These are phyloP conservation scores for Hirtodrosophila trivittata DNA, from an alignment of 2,888 invertebrate genomes.

Conservation along the genomic window DNA sequence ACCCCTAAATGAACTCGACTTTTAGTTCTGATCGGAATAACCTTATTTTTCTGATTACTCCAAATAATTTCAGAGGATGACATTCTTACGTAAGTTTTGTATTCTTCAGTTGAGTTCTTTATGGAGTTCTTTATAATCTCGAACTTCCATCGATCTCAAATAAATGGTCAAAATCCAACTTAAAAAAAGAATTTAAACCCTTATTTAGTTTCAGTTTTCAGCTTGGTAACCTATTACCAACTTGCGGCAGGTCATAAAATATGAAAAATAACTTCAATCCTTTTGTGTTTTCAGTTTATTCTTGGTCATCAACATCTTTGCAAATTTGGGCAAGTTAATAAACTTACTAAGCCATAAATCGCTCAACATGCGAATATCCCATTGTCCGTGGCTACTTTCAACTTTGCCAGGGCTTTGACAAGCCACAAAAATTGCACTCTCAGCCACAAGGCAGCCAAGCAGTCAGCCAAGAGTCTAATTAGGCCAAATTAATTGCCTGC, in stretches of 20 bases:
- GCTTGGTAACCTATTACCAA: no score
- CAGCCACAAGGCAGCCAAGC: slow-evolving; percentile 43
- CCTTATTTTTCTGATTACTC: no score
- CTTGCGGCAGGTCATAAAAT: background rate
- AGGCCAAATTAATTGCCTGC: slow-evolving; percentile 77
- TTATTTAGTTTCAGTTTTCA: no score
- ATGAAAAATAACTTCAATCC: background rate
- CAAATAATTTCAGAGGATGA: no score
- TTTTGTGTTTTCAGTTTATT: slow-evolving; percentile 7
- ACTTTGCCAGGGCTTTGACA: slow-evolving; percentile 49
- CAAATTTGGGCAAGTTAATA: slow-evolving; percentile 46
- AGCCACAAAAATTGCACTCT: slow-evolving; percentile 71
- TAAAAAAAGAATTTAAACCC: no score
- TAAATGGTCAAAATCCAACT: no score
- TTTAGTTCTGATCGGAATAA: no score
- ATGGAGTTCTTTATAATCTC: no score
- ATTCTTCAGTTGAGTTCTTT: no score
- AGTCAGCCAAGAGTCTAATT: slow-evolving; percentile 74
- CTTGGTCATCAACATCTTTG: slow-evolving; percentile 20
- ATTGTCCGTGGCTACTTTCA: slow-evolving; percentile 54
- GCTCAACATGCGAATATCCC: slow-evolving; percentile 64
- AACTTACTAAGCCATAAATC: slow-evolving; percentile 68
- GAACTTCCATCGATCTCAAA: no score
- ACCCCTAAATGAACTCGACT: no score
- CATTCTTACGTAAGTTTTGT: no score